These are phyloP conservation scores for Aptenodytes forsteri DNA, from an alignment of 2,113 vertebrate genomes.

Conservation along the genomic window DNA sequence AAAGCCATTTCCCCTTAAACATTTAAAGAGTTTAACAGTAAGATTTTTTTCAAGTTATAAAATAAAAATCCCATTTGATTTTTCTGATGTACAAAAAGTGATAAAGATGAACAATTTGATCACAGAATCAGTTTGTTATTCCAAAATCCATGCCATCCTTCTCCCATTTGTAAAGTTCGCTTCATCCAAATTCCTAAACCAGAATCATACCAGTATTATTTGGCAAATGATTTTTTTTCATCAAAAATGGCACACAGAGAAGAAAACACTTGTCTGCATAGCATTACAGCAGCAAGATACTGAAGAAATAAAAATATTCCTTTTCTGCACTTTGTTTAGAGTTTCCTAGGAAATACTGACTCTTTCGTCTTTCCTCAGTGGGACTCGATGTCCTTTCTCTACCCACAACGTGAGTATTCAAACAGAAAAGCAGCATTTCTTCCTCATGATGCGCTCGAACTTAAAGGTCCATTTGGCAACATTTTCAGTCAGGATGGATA, in stretches of 20 bases:
- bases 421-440: slow-evolving; percentile 71
- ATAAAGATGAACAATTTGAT: slow-evolving; percentile 92
- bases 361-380: slow-evolving; percentile 63
- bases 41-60: slow-evolving; percentile 90
- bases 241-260: slow-evolving; percentile 83
- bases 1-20: slow-evolving; percentile 95
- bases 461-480: slow-evolving; percentile 76
- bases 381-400: slow-evolving; percentile 64
- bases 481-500: slow-evolving; percentile 58
- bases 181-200: slow-evolving; percentile 75
- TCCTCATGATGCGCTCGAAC: slow-evolving; percentile 58
- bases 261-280: slow-evolving; percentile 88
- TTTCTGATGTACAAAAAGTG: slow-evolving; percentile 99
- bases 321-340: slow-evolving; percentile 76
- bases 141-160: slow-evolving; percentile 77
- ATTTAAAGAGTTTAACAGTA: slow-evolving; percentile 91
- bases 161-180: slow-evolving; percentile 72
- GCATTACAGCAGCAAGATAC: slow-evolving; percentile 87
- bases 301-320: slow-evolving; percentile 81
- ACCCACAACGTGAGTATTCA: slow-evolving; percentile 59
- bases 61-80: slow-evolving; percentile 97
- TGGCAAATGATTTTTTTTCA: slow-evolving; percentile 86
- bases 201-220: slow-evolving; percentile 82
- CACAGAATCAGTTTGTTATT: slow-evolving; percentile 82
- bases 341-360: slow-evolving; percentile 74